Evolutionary conservation across 2,113 vertebrate genomes (phyloP).

Genomic region (Oryctolagus cuniculus): mOryCun1.1 NC_091435.1:92796001-92796500

Average conservation of each 20-base stretch:
- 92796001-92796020: slow-evolving; percentile 79
- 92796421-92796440: not conserved
- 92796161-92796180: no score
- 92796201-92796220: not conserved
- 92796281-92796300: not conserved
- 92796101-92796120: not conserved
- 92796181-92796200: not conserved
- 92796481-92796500: not conserved
- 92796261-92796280: not conserved
- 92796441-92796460: not conserved
- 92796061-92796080: not conserved
- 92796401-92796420: not conserved
- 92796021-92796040: slow-evolving; percentile 43
- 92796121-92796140: not conserved
- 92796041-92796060: not conserved
- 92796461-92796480: not conserved
- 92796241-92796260: not conserved
- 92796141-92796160: not conserved
- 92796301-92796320: not conserved
- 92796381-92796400: not conserved
- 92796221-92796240: not conserved
- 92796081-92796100: not conserved
- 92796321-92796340: no score
- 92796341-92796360: not conserved
- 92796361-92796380: not conserved